phyloP scores from a whole-genome alignment of 2,113 vertebrate species.

The Paracanthobrama guichenoti region DNA sequence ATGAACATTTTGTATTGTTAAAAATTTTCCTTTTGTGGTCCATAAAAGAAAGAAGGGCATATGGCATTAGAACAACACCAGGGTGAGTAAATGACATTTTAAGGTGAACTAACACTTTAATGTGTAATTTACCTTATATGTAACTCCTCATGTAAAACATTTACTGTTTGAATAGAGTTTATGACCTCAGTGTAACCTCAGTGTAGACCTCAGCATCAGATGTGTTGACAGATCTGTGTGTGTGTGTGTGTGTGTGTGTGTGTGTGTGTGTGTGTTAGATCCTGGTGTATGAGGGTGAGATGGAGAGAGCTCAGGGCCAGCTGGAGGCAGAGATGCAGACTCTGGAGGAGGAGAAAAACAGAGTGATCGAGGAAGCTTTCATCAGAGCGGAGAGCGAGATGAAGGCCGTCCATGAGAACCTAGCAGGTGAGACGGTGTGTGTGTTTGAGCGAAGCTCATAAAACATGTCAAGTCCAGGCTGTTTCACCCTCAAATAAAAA shows the following conservation, averaged over 20 bases:
- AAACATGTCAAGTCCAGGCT: not conserved
- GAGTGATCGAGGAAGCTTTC: conserved; percentile 90
- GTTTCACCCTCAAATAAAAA: not conserved
- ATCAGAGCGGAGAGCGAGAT: conserved; percentile 91
- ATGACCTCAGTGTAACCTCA: not conserved
- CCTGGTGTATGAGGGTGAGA: conserved; percentile 85
- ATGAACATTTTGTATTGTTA: no score
- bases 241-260: conserved; percentile 27
- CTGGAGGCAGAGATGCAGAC: conserved; percentile 91
- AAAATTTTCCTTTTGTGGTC: no score
- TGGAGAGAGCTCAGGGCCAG: conserved; percentile 85
- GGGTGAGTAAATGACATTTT: no score
- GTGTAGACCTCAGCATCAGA: not conserved
- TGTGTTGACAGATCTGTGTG: not conserved
- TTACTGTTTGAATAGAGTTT: not conserved
- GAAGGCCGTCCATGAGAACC: conserved; percentile 94
- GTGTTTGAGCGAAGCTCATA: not conserved
- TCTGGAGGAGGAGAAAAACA: conserved; percentile 95
- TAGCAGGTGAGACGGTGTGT: conserved; percentile 81
- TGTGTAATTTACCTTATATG: not conserved
- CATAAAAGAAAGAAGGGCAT: no score
- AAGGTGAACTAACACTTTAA: not conserved
- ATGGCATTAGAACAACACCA: no score
- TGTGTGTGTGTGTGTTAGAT: conserved; percentile 73
- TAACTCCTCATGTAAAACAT: not conserved